phyloP scores from a whole-genome alignment of 2,888 invertebrate genomes.

The Macrosiphum euphorbiae region DNA sequence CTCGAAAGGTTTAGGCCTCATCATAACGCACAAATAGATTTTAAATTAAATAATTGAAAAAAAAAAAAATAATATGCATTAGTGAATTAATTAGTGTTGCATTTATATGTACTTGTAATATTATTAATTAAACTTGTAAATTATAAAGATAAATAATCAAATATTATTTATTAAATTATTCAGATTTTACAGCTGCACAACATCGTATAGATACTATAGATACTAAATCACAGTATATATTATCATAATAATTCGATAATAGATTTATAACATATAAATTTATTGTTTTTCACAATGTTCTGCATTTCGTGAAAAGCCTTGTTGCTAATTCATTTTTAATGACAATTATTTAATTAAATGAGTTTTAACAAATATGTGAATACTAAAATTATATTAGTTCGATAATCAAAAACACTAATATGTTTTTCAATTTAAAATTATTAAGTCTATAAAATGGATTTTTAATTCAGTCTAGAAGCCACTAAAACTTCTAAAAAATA shows the following conservation, averaged over 20 bases:
- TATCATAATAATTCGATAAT: background rate
- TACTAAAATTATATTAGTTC: background rate
- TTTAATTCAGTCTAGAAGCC: background rate
- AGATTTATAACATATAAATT: background rate
- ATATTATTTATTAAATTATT: background rate
- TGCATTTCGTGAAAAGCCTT: background rate
- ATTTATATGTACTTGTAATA: background rate
- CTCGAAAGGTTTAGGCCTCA: background rate
- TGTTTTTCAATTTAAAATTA: background rate
- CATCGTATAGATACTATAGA: background rate
- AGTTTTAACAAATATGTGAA: background rate
- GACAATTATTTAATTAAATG: background rate
- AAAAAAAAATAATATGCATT: background rate
- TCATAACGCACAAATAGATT: background rate
- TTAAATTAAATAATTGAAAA: background rate
- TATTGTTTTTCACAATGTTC: background rate
- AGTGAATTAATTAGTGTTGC: background rate
- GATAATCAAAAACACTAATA: background rate
- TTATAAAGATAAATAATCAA: background rate
- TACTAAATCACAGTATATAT: too few species aligned
- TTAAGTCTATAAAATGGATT: background rate
- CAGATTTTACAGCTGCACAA: background rate
- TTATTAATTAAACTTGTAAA: background rate
- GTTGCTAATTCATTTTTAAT: background rate
- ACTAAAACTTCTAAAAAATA: background rate